A percentile compares a stretch with the other conserved stretches of the same genome.
Evolutionary conservation across 2,888 invertebrate genomes (phyloP).

Genomic region (Hirtodrosophila confusa): DNA sequence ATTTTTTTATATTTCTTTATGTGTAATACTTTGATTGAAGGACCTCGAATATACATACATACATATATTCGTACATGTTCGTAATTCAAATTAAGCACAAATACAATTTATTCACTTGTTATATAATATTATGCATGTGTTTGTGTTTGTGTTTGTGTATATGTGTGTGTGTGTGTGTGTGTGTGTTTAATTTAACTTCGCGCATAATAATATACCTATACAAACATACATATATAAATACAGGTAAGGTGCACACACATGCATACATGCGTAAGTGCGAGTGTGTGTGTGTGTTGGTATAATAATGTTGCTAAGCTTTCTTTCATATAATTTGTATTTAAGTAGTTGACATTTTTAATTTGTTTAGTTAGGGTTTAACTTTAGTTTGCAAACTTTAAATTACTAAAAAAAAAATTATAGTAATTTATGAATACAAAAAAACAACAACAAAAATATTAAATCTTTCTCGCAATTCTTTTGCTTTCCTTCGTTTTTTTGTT

Average conservation of each 20-base stretch:
- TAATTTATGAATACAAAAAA: slow-evolving; percentile 9
- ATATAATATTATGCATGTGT: slow-evolving; percentile 25
- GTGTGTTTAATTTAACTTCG: slow-evolving; percentile 12
- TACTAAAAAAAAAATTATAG: slow-evolving; percentile 10
- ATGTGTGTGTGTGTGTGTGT: slow-evolving; percentile 19
- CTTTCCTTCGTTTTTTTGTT: slow-evolving; percentile 15
- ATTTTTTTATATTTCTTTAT: slow-evolving; percentile 19
- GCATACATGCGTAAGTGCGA: no score
- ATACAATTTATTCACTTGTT: slow-evolving; percentile 52
- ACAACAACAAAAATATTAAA: slow-evolving; percentile 13
- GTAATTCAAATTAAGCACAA: slow-evolving; percentile 71
- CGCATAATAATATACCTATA: slow-evolving; percentile 27
- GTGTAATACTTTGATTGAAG: slow-evolving; percentile 79
- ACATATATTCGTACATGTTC: slow-evolving; percentile 41
- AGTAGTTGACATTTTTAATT: slow-evolving; percentile 44
- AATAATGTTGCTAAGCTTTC: slow-evolving; percentile 40
- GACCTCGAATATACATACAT: slow-evolving; percentile 68
- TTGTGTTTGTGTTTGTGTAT: slow-evolving; percentile 3
- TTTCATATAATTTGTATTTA: slow-evolving; percentile 36
- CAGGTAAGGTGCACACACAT: slow-evolving; percentile 22
- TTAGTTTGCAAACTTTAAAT: slow-evolving; percentile 31
- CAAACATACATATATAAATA: slow-evolving; percentile 50
- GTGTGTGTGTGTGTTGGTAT: slow-evolving; percentile 10
- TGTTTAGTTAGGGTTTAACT: slow-evolving; percentile 38
- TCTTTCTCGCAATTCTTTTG: slow-evolving; percentile 1